Base-by-base conservation (phyloP, 2,888 invertebrate species). In the Idaea dimidiata region DNA sequence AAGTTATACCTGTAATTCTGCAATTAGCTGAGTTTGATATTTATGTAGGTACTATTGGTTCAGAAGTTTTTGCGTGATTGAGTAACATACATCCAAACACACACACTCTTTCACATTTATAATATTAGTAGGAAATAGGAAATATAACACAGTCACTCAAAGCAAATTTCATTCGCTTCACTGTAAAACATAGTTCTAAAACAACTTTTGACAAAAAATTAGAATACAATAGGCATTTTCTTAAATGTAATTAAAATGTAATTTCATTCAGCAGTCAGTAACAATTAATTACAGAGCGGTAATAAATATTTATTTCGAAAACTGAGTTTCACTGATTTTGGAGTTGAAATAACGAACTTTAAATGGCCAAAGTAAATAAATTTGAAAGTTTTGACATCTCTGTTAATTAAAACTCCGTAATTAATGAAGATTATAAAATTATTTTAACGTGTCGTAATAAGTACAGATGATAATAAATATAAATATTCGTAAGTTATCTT, bases 341-440 rank as follows among this genome's bases (percentile, higher is more conserved):
- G 62, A 10, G 14, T 56, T 17, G 56, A 7, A 56, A 17, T 56
- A 56, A 56, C 18, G 14, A 17, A 56, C 18, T 16, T 16, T 6
- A 10, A 56, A 56, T 56, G 56, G 56, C 18, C 0, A 69, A 65
- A 63, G 71, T 78, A 78, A 84, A 79, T 82, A 78, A 87, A 73
- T 73, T 76, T 76, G 75, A 75, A 83, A 85, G 74, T 86, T 86
- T 72, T 70, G 78, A 83, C 80, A 75, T 81, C 80, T 81, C 81
- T 24, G 24, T 1, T 24, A 24, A 24, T 24, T 24, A 8, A 80
- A 82, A 77, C 75, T 73, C 65, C 69, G 71, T 81, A 84, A 87
- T 86, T 83, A 82, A 87, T 83, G 77, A 43, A 8, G 10, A 43
- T 7, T 43, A 3, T 43, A 43, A 14, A 10, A 8, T 43, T 10